Conservation (phyloP, 2,113 vertebrate species). For the Empidonax traillii region DNA sequence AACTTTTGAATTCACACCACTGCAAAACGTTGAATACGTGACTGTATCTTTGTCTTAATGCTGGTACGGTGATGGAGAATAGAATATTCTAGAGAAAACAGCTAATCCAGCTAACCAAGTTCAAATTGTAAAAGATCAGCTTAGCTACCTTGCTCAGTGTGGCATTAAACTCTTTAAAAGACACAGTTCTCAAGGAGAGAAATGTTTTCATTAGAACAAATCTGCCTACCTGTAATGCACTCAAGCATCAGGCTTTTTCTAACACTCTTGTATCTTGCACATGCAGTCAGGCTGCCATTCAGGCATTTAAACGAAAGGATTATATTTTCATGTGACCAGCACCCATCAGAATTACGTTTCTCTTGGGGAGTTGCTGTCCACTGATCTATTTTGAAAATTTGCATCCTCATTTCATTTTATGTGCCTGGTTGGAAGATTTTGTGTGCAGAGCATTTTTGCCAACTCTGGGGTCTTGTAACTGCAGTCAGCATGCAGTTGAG, state of each 20-base stretch:
- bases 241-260: not conserved
- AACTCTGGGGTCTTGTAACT: not conserved
- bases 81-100: not conserved
- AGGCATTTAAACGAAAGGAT: conserved; percentile 40
- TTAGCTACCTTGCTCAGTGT: not conserved
- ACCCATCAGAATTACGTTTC: conserved; percentile 5
- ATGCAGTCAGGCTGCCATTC: not conserved
- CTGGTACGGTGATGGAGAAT: not conserved
- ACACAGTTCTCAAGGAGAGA: not conserved
- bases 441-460: conserved; percentile 24
- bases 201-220: conserved; percentile 8
- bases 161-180: not conserved
- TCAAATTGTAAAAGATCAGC: not conserved
- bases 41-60: not conserved
- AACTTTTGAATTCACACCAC: not conserved
- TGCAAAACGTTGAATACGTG: not conserved
- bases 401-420: conserved; percentile 43
- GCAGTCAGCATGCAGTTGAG: conserved; percentile 2
- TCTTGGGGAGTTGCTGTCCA: conserved; percentile 8
- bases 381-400: conserved; percentile 51
- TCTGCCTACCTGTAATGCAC: not conserved
- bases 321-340: conserved; percentile 26
- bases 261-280: not conserved
- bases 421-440: conserved; percentile 23
- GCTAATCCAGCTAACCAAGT: not conserved